phyloP scores from a whole-genome alignment of 2,797 vertebrate species.

The Acanthurus lineatus region DNA sequence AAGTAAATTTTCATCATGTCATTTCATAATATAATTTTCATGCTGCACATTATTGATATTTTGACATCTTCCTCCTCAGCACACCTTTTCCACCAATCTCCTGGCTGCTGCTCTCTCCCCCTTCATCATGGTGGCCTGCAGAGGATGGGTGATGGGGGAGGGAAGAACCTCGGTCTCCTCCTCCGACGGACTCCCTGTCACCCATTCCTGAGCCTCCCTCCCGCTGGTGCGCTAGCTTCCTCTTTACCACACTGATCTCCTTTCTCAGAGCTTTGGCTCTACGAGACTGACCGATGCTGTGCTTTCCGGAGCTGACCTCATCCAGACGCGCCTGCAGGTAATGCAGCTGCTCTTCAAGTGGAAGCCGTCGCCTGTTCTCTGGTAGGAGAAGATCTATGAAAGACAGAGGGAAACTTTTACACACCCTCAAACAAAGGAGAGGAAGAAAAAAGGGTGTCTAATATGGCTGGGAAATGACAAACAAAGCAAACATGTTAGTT shows the following conservation, averaged over 20 bases:
- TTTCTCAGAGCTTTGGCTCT: slow-evolving; percentile 97
- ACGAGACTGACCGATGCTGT: slow-evolving; percentile 94
- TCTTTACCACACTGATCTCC: slow-evolving; percentile 94
- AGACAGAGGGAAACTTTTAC: background rate
- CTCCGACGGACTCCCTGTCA: slow-evolving; percentile 86
- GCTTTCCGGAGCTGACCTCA: slow-evolving; percentile 92
- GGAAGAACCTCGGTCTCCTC: slow-evolving; percentile 80
- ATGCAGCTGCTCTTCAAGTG: slow-evolving; percentile 95
- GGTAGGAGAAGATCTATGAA: slow-evolving; percentile 89
- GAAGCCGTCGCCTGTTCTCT: slow-evolving; percentile 92
- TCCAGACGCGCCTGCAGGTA: slow-evolving; percentile 91
- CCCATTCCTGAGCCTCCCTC: slow-evolving; percentile 87
- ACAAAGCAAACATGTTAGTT: too few species aligned
- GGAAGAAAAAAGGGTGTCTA: background rate
- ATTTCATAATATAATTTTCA: background rate
- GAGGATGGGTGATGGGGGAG: slow-evolving; percentile 86
- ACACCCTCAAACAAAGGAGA: background rate
- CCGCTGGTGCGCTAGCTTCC: slow-evolving; percentile 94
- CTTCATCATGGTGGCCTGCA: slow-evolving; percentile 93
- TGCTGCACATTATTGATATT: background rate
- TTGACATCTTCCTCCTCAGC: background rate
- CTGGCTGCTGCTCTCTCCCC: slow-evolving; percentile 98
- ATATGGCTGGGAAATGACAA: too few species aligned
- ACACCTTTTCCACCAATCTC: slow-evolving; percentile 96
- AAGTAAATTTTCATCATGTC: background rate